Conservation (phyloP, 2,888 invertebrate genomes). For the Perizoma flavofasciatum region DNA sequence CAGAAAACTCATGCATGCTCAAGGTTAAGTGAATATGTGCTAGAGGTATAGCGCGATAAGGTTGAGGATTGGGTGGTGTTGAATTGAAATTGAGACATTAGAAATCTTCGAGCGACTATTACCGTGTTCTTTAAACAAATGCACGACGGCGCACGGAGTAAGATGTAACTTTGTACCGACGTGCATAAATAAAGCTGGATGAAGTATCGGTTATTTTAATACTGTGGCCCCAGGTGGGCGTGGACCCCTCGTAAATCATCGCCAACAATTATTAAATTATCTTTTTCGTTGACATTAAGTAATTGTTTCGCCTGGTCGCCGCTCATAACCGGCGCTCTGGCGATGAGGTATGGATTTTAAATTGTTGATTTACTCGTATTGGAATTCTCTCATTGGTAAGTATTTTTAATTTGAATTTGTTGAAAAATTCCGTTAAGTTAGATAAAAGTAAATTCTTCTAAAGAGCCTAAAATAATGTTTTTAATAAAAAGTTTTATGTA, state of each 20-base stretch:
- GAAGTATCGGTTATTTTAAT: slow-evolving; percentile 79
- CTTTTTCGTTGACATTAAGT: slow-evolving; percentile 83
- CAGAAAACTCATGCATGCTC: slow-evolving; percentile 58
- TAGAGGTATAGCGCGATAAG: slow-evolving; percentile 38
- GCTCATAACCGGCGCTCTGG: slow-evolving; percentile 66
- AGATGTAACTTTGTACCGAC: slow-evolving; percentile 76
- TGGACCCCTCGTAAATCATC: slow-evolving; percentile 76
- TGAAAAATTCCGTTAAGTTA: slow-evolving; percentile 16
- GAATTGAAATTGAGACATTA: slow-evolving; percentile 80
- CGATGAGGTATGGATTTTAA: slow-evolving; percentile 69
- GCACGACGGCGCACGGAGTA: slow-evolving; percentile 74
- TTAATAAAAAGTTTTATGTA: too few species aligned
- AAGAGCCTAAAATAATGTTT: neutral
- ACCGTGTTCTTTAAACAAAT: slow-evolving; percentile 83
- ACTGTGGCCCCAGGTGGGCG: slow-evolving; percentile 77
- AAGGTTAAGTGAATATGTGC: slow-evolving; percentile 46
- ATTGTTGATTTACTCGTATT: slow-evolving; percentile 59
- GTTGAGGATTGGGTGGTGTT: slow-evolving; percentile 46
- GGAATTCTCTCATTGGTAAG: slow-evolving; percentile 58
- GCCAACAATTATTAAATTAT: slow-evolving; percentile 82
- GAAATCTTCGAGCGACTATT: slow-evolving; percentile 79
- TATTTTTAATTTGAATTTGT: slow-evolving; percentile 47
- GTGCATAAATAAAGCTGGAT: slow-evolving; percentile 76
- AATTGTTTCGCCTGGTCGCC: slow-evolving; percentile 73
- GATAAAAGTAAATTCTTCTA: slow-evolving; percentile 7